A percentile compares a stretch with the other conserved stretches of the same genome.
These are phyloP conservation scores for Aegotheles bennettii DNA, from an alignment of 2,113 vertebrate genomes.

Conservation along the genomic window DNA sequence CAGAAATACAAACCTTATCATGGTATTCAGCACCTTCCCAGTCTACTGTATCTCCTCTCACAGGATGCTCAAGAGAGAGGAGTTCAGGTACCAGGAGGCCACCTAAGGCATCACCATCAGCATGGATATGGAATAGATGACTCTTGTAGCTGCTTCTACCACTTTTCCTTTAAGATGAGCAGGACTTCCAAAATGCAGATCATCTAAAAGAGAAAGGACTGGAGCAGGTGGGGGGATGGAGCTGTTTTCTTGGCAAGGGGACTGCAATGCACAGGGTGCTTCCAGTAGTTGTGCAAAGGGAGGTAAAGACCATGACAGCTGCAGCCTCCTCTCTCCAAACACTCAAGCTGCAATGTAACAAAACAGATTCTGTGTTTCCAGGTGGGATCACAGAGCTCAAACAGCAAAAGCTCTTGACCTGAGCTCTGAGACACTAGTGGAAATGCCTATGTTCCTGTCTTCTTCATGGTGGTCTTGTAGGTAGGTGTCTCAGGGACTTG, in stretches of 20 bases:
- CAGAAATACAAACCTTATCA: not conserved
- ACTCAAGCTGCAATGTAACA: rapidly evolving
- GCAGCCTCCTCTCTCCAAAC: not conserved
- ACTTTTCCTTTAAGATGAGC: not conserved
- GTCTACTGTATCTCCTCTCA: rapidly evolving
- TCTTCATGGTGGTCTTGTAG: not conserved
- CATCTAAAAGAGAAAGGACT: not conserved
- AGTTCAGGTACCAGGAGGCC: not conserved
- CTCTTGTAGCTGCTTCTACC: not conserved
- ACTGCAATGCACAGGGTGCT: not conserved
- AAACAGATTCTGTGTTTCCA: not conserved
- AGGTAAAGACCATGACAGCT: not conserved
- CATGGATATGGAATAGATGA: not conserved
- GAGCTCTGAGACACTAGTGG: not conserved
- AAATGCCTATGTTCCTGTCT: not conserved
- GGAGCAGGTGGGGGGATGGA: not conserved
- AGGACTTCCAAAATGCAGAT: not conserved
- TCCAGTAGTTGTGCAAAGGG: not conserved
- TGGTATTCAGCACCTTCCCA: not conserved
- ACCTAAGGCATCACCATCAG: not conserved
- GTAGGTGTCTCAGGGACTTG: not conserved
- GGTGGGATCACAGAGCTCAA: not conserved
- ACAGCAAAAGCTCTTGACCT: not conserved
- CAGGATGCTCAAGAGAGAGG: not conserved
- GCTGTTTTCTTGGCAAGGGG: not conserved